phyloP scores from a whole-genome alignment of 2,797 vertebrate species.

The Pogonophryne albipinna region DNA sequence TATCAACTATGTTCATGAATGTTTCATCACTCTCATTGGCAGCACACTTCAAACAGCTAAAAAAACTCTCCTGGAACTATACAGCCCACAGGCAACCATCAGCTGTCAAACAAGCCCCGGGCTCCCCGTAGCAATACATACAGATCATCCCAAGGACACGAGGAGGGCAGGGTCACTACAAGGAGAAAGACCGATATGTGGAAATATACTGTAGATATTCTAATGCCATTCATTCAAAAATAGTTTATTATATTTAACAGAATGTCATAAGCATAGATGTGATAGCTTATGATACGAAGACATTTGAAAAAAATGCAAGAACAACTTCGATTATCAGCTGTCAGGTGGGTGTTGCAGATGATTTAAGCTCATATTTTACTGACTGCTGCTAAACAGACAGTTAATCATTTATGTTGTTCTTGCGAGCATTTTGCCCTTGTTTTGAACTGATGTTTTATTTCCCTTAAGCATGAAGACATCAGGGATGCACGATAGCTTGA shows the following conservation, averaged over 20 bases:
- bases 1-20: constrained; percentile 64
- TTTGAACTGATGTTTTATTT: constrained; percentile 43
- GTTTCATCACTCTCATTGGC: constrained; percentile 57
- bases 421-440: constrained; percentile 34
- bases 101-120: constrained; percentile 54
- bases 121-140: constrained; percentile 23
- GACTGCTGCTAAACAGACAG: constrained; percentile 51
- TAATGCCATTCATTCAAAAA: not conserved
- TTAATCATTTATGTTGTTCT: constrained; percentile 53
- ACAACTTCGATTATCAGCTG: constrained; percentile 12
- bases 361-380: constrained; percentile 55
- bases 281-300: constrained; percentile 4
- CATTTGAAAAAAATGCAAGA: constrained; percentile 17
- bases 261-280: constrained; percentile 1
- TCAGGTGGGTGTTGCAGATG: constrained; percentile 11
- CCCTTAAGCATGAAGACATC: constrained; percentile 48
- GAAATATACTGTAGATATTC: constrained; percentile 5
- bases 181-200: constrained; percentile 25
- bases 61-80: constrained; percentile 53
- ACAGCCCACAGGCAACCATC: constrained; percentile 60
- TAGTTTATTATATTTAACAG: not conserved
- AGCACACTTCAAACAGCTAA: constrained; percentile 64
- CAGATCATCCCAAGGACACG: constrained; percentile 28
- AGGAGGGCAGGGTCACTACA: constrained; percentile 42
- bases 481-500: constrained; percentile 41